phyloP scores from a whole-genome alignment of 2,797 vertebrate genomes.

The Gymnocypris eckloni region DNA sequence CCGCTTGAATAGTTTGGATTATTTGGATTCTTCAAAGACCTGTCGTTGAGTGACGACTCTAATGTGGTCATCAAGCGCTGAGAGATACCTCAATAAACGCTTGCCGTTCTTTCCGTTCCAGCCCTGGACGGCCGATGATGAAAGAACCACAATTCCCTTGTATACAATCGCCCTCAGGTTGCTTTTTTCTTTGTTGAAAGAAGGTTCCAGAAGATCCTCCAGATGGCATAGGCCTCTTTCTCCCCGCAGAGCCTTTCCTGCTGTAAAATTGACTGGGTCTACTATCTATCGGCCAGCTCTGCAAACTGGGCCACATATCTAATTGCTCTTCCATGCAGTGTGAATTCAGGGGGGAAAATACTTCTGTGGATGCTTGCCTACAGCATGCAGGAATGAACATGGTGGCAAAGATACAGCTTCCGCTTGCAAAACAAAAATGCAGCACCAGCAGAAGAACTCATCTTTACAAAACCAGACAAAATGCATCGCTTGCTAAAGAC shows the following conservation, averaged over 20 bases:
- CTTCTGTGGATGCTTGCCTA: conserved; percentile 11
- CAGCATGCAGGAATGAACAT: conserved; percentile 24
- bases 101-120: neutral
- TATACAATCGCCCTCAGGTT: conserved; percentile 19
- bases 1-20: neutral
- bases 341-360: conserved; percentile 32
- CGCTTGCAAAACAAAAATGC: conserved; percentile 15
- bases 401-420: conserved; percentile 23
- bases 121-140: neutral
- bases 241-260: conserved; percentile 31
- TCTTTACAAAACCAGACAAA: conserved; percentile 34
- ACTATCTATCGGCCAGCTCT: conserved; percentile 42
- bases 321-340: conserved; percentile 56
- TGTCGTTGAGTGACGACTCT: conserved; percentile 10
- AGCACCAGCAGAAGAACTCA: conserved; percentile 11
- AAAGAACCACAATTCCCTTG: neutral
- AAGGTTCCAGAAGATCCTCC: conserved; percentile 32
- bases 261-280: conserved; percentile 45
- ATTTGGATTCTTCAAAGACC: conserved; percentile 19
- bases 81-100: conserved; percentile 7
- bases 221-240: conserved; percentile 45
- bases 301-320: conserved; percentile 51
- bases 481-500: conserved; percentile 31
- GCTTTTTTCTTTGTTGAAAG: conserved; percentile 29
- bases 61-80: neutral